A percentile compares a stretch with the other conserved stretches of the same genome.
Evolutionary conservation across 2,888 invertebrate species (phyloP).

Genomic region (Alcis repandata): DNA sequence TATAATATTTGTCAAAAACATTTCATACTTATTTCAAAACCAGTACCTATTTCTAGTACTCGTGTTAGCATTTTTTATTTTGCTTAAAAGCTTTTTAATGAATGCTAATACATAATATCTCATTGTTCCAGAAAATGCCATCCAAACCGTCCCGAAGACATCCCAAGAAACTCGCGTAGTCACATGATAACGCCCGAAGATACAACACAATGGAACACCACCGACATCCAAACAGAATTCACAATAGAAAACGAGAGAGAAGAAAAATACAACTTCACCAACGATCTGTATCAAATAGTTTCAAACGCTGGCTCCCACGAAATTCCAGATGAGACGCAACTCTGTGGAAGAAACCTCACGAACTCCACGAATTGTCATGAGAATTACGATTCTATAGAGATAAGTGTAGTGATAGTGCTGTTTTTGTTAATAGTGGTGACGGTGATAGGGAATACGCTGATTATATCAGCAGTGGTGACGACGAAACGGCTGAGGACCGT

Average conservation of each 20-base stretch:
- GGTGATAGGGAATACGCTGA: conserved; percentile 95
- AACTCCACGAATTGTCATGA: conserved; percentile 51
- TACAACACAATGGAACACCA: conserved; percentile 73
- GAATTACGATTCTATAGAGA: conserved; percentile 79
- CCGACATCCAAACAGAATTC: conserved; percentile 62
- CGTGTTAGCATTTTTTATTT: too few species aligned
- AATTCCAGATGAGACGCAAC: conserved; percentile 24
- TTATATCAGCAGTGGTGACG: conserved; percentile 95
- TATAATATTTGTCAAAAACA: too few species aligned
- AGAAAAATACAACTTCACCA: conserved; percentile 66
- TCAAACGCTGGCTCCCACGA: conserved; percentile 45
- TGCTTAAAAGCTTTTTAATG: too few species aligned
- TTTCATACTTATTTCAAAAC: too few species aligned
- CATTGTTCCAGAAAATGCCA: conserved; percentile 69
- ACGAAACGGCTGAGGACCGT: conserved; percentile 95
- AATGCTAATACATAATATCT: neutral
- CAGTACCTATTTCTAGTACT: too few species aligned
- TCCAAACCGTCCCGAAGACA: conserved; percentile 17
- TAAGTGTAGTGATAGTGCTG: conserved; percentile 88
- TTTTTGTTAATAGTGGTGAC: conserved; percentile 90
- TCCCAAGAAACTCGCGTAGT: conserved; percentile 51
- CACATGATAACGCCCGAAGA: conserved; percentile 73
- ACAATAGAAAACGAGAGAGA: conserved; percentile 67
- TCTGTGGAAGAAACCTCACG: conserved; percentile 37
- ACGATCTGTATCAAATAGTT: conserved; percentile 66